Evolutionary conservation across 2,113 vertebrate genomes (phyloP).

Genomic region (Brachypodius melanocephalos): DNA sequence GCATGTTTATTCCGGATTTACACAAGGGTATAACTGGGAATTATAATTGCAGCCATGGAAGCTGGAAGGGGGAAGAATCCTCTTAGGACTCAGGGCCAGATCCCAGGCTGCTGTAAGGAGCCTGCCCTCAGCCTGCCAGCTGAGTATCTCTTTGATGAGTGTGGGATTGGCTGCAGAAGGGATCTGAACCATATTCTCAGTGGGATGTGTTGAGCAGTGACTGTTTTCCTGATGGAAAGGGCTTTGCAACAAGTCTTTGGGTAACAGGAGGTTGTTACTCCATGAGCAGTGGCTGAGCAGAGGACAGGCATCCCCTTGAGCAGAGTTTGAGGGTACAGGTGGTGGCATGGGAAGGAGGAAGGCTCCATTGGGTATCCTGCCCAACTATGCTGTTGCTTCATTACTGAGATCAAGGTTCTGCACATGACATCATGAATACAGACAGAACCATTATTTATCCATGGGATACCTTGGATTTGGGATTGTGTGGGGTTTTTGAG

Average conservation of each 20-base stretch:
- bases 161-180: background rate
- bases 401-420: background rate
- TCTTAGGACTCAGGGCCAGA: background rate
- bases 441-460: background rate
- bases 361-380: background rate
- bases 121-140: background rate
- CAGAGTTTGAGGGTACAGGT: background rate
- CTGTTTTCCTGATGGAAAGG: background rate
- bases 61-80: background rate
- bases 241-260: accelerated
- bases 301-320: background rate
- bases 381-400: accelerated
- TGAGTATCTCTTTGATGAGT: background rate
- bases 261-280: background rate
- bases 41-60: background rate
- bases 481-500: background rate
- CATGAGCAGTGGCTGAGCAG: accelerated
- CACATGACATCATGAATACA: accelerated
- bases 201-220: background rate
- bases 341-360: background rate
- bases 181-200: background rate
- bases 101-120: background rate
- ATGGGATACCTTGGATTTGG: background rate
- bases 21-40: no score
- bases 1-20: background rate